A percentile compares a stretch with the other conserved stretches of the same genome.
Evolutionary conservation across 2,113 vertebrate species (phyloP).

Genomic region (Sorex araneus): DNA sequence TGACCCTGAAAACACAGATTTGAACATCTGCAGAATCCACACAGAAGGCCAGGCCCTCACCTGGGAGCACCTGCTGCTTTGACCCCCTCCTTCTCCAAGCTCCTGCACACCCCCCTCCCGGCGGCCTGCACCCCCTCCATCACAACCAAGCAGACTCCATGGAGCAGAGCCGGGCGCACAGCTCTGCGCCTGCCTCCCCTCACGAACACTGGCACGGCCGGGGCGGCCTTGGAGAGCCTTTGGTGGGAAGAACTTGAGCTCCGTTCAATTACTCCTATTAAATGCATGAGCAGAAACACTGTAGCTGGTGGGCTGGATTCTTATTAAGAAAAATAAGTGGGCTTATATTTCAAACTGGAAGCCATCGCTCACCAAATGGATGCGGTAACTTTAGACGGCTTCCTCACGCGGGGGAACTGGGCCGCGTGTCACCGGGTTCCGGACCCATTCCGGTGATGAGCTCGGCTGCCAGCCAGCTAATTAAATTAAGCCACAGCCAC

Average conservation of each 20-base stretch:
- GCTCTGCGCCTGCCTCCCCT: background rate
- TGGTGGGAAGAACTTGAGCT: conserved; percentile 57
- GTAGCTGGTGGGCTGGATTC: conserved; percentile 69
- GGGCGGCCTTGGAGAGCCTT: conserved; percentile 32
- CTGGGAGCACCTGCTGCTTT: background rate
- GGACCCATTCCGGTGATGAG: conserved; percentile 63
- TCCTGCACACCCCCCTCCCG: background rate
- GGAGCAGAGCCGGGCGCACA: background rate
- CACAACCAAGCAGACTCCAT: background rate
- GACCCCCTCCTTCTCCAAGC: background rate
- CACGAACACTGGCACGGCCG: background rate
- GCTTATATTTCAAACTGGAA: conserved; percentile 81
- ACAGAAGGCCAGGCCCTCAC: background rate
- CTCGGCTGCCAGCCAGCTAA: conserved; percentile 80
- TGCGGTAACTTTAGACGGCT: conserved; percentile 70
- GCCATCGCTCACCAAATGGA: conserved; percentile 70
- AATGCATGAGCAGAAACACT: conserved; percentile 72
- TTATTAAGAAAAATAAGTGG: conserved; percentile 73
- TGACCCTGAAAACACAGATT: background rate
- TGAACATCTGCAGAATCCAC: background rate
- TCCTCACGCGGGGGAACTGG: conserved; percentile 67
- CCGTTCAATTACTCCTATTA: conserved; percentile 76
- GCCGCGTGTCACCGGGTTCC: conserved; percentile 67
- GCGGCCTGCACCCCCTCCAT: background rate
- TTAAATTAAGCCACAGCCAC: conserved; percentile 82